Percentiles rank a stretch among this genome's conserved stretches.
Evolutionary conservation across 2,113 vertebrate species (phyloP).

Genomic region (Mirounga angustirostris): DNA sequence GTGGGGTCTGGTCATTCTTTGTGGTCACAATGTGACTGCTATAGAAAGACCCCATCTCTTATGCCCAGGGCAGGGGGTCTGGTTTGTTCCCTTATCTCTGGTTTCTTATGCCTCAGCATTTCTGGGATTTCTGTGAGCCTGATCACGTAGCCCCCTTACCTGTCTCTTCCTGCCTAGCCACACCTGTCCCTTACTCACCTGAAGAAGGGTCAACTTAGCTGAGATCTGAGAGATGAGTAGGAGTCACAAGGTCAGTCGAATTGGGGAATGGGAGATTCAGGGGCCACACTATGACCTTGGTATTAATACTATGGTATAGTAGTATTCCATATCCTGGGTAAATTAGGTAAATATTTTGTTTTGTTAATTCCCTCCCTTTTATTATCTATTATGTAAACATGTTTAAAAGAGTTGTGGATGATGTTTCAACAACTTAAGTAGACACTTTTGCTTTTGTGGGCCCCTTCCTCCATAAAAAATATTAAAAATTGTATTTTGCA

Average conservation of each 20-base stretch:
- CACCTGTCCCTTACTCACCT: neutral
- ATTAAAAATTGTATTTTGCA: neutral
- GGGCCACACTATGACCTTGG: neutral
- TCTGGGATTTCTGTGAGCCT: neutral
- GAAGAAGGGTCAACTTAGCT: neutral
- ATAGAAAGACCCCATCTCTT: neutral
- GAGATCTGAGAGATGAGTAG: neutral
- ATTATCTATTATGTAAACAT: neutral
- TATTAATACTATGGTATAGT: neutral
- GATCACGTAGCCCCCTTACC: neutral
- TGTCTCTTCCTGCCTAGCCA: neutral
- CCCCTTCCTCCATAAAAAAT: neutral
- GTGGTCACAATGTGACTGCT: neutral
- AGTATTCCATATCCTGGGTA: neutral
- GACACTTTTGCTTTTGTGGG: neutral
- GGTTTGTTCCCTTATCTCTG: neutral
- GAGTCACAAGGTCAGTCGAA: neutral
- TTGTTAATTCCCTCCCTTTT: slow-evolving; percentile 16
- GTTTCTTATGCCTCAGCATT: neutral
- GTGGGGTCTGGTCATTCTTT: neutral
- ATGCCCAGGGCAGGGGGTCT: neutral
- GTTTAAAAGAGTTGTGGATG: neutral
- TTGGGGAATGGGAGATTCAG: neutral
- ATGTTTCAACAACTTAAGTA: slow-evolving; percentile 11
- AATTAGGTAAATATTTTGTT: slow-evolving; percentile 16